A percentile compares a stretch with the other conserved stretches of the same genome.
Conservation (phyloP, 2,888 invertebrate species). For the Leucophenga maculata region DNA sequence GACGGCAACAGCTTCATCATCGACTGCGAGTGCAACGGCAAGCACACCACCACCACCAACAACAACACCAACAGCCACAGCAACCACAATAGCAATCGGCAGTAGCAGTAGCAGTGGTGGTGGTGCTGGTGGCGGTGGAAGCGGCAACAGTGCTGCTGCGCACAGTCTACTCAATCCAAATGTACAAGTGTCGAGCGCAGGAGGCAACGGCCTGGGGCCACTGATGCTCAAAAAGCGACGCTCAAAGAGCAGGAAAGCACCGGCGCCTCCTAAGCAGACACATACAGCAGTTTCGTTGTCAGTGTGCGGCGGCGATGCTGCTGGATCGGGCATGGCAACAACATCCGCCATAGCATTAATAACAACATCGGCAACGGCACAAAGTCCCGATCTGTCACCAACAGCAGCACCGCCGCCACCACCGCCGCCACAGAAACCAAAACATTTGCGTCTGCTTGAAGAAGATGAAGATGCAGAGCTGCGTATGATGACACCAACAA, state of each 20-base stretch:
- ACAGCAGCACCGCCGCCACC: slow-evolving; percentile 43
- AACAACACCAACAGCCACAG: slow-evolving; percentile 38
- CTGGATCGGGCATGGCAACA: neutral
- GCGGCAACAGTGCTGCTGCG: slow-evolving; percentile 44
- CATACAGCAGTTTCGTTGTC: slow-evolving; percentile 38
- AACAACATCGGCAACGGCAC: neutral
- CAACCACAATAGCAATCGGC: slow-evolving; percentile 46
- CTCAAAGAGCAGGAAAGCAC: slow-evolving; percentile 77
- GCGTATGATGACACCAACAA: slow-evolving; percentile 13
- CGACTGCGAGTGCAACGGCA: slow-evolving; percentile 41
- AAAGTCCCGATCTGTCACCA: neutral
- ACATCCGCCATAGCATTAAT: neutral
- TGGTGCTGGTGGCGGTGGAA: slow-evolving; percentile 46
- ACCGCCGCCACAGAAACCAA: slow-evolving; percentile 51
- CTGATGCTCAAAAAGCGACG: slow-evolving; percentile 75
- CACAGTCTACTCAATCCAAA: slow-evolving; percentile 62
- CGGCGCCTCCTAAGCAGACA: slow-evolving; percentile 73
- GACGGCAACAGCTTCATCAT: slow-evolving; percentile 45
- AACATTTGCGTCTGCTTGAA: slow-evolving; percentile 65
- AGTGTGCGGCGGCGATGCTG: neutral
- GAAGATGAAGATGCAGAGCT: slow-evolving; percentile 44
- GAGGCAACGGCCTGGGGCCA: slow-evolving; percentile 73
- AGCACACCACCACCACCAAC: slow-evolving; percentile 36
- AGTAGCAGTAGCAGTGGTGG: slow-evolving; percentile 63
- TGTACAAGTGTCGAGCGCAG: slow-evolving; percentile 64